These are phyloP conservation scores for Halcyon badia DNA, from an alignment of 2,797 vertebrate genomes.

Conservation along the genomic window DNA sequence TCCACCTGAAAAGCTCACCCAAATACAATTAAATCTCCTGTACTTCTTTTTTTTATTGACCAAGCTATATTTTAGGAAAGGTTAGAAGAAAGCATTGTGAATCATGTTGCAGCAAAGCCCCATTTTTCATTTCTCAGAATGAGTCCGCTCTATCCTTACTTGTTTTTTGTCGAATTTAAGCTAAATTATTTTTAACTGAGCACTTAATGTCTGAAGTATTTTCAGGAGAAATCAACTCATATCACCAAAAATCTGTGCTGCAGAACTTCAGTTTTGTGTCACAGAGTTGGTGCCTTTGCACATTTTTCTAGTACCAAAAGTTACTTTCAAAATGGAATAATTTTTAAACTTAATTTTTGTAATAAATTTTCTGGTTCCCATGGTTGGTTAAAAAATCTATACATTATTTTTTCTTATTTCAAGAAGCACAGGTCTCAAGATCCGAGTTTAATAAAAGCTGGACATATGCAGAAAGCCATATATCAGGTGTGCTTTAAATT, in stretches of 20 bases:
- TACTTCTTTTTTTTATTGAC: neutral
- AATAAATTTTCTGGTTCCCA: neutral
- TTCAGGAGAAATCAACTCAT: neutral
- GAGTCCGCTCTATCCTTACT: neutral
- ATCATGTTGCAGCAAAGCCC: neutral
- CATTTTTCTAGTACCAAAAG: neutral
- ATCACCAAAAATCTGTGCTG: neutral
- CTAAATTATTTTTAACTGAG: neutral
- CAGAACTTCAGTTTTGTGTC: neutral
- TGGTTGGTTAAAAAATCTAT: neutral
- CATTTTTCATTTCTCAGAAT: neutral
- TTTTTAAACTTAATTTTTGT: neutral
- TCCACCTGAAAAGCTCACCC: neutral
- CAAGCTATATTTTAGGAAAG: neutral
- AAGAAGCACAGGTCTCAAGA: neutral
- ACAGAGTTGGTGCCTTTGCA: fast-evolving
- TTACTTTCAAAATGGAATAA: neutral
- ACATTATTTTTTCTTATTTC: neutral
- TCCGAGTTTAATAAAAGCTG: neutral
- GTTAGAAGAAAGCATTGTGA: neutral
- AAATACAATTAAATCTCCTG: neutral
- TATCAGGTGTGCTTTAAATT: neutral
- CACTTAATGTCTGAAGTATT: neutral
- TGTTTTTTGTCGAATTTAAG: neutral
- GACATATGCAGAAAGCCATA: neutral